Evolutionary conservation across 2,888 invertebrate species (phyloP), one percentile per base, ranked within the genome.

Genomic region (Caenorhabditis panamensis): DNA sequence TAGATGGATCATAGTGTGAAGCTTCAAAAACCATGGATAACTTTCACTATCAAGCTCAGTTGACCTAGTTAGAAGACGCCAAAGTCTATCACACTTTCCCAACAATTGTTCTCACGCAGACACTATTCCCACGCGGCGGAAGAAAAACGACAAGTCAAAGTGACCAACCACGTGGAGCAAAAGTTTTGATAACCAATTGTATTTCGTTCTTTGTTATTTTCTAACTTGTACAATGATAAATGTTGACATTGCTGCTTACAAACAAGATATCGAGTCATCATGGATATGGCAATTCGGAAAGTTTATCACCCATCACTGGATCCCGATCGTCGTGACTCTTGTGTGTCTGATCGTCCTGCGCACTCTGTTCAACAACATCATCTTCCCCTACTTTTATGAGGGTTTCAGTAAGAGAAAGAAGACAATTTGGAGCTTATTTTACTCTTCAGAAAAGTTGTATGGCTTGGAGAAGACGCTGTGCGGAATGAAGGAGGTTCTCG

Each of bases 331-430:
- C 20, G 41, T 73, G 26, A 36, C 41, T 22, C 9, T 73, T 16
- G 68, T 79, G 2, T n/a, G 8, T 51, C 24, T 79, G 9, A 44
- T 73, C 1, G 63, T 79, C 2, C 8, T 53, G 22, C 68, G 73
- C 6, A 58, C 67, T 4, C 41, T 73, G 22, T 79, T 79, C 59
- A 68, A 73, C 37, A 79, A 79, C 41, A 63, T 79, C 36, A 24
- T 79, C 28, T 79, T 79, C 18, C 79, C 79, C 13, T 49, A 62
- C 44, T 73, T 68, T 73, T 79, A 51, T 20, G 79, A 79, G 13
- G 36, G 47, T 31, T 73, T 79, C n/a, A 79, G 79, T 79, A 24
- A 79, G 79, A 4, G 11, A 20, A n/a, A 47, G 47, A 47, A 47
- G n/a, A n/a, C 36, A n/a, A 9, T n/a, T 9, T 41, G 16, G n/a